Evolutionary conservation across 2,113 vertebrate species (phyloP).

Genomic region (Varanus salvator): DNA sequence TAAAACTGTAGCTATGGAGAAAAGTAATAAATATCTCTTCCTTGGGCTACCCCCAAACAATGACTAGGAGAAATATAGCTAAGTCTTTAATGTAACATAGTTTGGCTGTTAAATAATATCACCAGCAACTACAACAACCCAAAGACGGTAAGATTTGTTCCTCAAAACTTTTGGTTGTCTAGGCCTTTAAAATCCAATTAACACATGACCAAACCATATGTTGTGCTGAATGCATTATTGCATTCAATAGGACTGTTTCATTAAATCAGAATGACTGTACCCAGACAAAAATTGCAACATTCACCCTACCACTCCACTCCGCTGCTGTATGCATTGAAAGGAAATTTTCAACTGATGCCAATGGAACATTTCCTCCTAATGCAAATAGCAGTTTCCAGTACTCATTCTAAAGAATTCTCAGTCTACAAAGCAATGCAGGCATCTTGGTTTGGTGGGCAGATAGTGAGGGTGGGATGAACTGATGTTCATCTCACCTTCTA

Average conservation of each 20-base stretch:
- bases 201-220: neutral
- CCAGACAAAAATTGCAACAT: too few relatives aligned
- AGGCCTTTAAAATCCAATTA: neutral
- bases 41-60: too few relatives aligned
- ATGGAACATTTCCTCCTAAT: neutral
- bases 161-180: neutral
- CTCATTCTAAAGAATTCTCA: neutral
- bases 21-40: too few relatives aligned
- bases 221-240: too few relatives aligned
- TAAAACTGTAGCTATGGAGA: too few relatives aligned
- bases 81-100: too few relatives aligned
- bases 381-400: neutral
- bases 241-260: neutral
- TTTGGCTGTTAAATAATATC: neutral
- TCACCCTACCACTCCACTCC: neutral
- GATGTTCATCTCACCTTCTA: neutral
- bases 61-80: too few relatives aligned
- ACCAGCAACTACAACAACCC: neutral
- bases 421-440: neutral
- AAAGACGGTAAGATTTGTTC: neutral
- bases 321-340: neutral
- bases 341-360: too few relatives aligned
- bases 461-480: neutral
- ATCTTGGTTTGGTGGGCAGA: neutral
- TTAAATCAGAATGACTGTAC: neutral